Evolutionary conservation across 2,797 vertebrate genomes (phyloP), one percentile per base, ranked within the genome.

Genomic region (Sitta carolinensis): DNA sequence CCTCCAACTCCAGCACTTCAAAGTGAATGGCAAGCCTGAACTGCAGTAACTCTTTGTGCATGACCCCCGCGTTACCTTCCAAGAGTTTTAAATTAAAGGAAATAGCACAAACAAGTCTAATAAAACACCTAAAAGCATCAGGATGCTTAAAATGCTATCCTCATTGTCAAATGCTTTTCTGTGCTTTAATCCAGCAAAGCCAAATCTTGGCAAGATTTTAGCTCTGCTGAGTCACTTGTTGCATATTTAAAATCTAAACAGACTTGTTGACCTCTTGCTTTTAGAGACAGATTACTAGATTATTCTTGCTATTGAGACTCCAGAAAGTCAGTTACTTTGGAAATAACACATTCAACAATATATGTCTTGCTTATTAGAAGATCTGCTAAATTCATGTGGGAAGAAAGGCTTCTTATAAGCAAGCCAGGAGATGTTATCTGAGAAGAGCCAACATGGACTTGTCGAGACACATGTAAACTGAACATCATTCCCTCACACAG

Each of bases 161-260:
- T 74, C 18, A 4, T 57, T 67, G 64, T 82, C 61, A 51, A 74
- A 88, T 26, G 38, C 76, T 93, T 86, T 84, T 69, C 69, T 67
- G 51, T 22, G 54, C 63, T 88, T 87, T 55, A 62, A 78, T 67
- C 67, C 54, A 90, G 62, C 47, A 85, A 92, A 85, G 72, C 52
- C 68, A 75, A 66, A 36, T 36, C 64, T 77, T 94, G 96, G 96
- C 90, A 90, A 81, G 70, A 47, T 26, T 80, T 86, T 91, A 90
- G 87, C 73, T 51, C 63, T 85, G 69, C 87, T 97, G 96, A 97
- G 95, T 98, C 96, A 97, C 85, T 96, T 90, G 89, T 74, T 93
- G 92, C 75, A 87, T 96, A 83, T 85, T 50, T 84, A 55, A 88
- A 63, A 86, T n/a, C 69, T 75, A 51, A 93, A 63, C 40, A 94